Base-by-base conservation (phyloP, 2,797 vertebrate species). In the Odontamblyopus lacepedii region DNA sequence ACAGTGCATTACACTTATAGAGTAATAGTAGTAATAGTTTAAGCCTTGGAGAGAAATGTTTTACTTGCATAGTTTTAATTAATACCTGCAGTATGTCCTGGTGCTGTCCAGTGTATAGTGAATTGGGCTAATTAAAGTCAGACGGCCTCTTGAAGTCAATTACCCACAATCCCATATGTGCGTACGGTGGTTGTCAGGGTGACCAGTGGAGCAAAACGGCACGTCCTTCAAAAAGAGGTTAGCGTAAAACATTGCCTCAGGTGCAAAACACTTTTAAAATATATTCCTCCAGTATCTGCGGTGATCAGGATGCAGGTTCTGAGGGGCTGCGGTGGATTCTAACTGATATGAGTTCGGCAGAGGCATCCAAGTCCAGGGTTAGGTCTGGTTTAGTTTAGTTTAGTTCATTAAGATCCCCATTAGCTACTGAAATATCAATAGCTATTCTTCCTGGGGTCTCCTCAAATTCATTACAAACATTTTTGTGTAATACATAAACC, bases 111-210 rank as follows among this genome's bases (percentile, higher is more conserved):
- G 57, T 67, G 74, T 73, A 69, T 79, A 63, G 30, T 76, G 66
- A 76, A 78, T 85, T 83, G 76, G 64, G 78, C 86, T 93, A 92
- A 93, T 94, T 92, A 92, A 90, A 88, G 83, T 79, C 80, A 83
- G 78, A 83, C 83, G 81, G 70, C 85, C 80, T 73, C 72, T 74
- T 68, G 69, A 86, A 88, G 86, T 87, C 88, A 89, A 90, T 91
- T 90, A 89, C 78, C 77, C 75, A 38, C 55, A 83, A 73, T 90
- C 86, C 87, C 83, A 71, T 19, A 70, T 81, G 85, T 74, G 62
- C 78, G 65, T 75, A 78, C 70, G 3, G 27, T 23, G 73, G 74
- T 67, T 78, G 67, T 78, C 80, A 73, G 65, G 65, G 77, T 83
- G 83, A 81, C 79, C 81, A 44, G 48, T 63, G n/a, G 69, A 81